These are phyloP conservation scores for Cyphomyrus discorhynchus DNA, from an alignment of 2,113 vertebrate species.

Conservation along the genomic window DNA sequence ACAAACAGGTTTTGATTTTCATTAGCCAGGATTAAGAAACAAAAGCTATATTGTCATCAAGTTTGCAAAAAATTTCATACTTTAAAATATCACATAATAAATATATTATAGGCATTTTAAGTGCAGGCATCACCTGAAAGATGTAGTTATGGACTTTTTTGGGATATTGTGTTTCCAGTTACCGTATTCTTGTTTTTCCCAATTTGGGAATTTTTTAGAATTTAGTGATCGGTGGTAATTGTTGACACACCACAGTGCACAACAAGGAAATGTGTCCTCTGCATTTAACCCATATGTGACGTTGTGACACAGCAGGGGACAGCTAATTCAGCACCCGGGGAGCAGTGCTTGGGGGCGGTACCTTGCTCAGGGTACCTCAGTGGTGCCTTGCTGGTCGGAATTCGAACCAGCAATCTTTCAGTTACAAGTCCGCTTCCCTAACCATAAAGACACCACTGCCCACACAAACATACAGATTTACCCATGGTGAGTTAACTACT, in stretches of 20 bases:
- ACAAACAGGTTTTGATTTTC: neutral
- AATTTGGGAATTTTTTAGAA: neutral
- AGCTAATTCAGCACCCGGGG: no score
- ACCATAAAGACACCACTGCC: no score
- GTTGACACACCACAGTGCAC: no score
- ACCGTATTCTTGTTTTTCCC: neutral
- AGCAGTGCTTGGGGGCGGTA: no score
- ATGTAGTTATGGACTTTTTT: neutral
- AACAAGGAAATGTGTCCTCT: no score
- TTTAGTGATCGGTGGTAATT: no score
- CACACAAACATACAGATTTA: neutral
- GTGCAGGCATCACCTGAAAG: neutral
- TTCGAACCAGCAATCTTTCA: no score
- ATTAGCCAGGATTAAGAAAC: neutral
- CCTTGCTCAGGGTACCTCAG: no score
- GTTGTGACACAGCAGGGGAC: no score
- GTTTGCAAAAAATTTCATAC: neutral
- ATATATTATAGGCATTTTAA: neutral
- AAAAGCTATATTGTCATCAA: neutral
- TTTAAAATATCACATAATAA: neutral
- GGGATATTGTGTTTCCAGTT: neutral
- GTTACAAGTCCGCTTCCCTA: no score
- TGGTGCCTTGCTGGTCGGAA: no score
- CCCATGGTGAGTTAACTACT: neutral
- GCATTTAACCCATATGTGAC: no score